Evolutionary conservation across 2,797 vertebrate genomes (phyloP).

Genomic region (Rhinogobio ventralis): DNA sequence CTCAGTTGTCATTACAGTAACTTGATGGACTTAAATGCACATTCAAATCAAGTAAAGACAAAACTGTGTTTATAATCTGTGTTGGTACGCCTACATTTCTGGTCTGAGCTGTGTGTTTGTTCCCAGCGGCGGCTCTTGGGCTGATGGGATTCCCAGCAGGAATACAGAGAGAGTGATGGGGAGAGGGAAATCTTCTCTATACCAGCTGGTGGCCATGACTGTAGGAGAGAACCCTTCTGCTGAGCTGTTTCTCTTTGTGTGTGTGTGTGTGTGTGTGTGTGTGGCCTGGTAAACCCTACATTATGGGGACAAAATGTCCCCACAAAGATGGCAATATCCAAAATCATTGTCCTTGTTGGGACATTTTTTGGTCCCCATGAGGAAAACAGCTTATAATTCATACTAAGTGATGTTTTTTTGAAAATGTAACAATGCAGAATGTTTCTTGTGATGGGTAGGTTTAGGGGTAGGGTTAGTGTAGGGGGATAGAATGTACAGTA

Average conservation of each 20-base stretch:
- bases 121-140: not conserved
- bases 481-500: too few species aligned
- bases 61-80: slow-evolving; percentile 3
- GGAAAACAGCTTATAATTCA: too few species aligned
- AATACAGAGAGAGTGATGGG: slow-evolving; percentile 18
- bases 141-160: slow-evolving; percentile 34
- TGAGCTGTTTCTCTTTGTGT: not conserved
- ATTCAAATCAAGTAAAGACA: not conserved
- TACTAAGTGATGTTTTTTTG: too few species aligned
- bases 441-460: too few species aligned
- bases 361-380: too few species aligned
- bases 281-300: too few species aligned
- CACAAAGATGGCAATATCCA: too few species aligned
- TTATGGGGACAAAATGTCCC: too few species aligned
- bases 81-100: slow-evolving; percentile 9
- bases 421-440: too few species aligned
- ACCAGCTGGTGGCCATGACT: slow-evolving; percentile 17
- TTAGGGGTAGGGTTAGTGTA: too few species aligned
- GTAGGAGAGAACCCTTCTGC: slow-evolving; percentile 15
- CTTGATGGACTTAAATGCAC: not conserved
- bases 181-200: slow-evolving; percentile 22
- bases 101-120: slow-evolving; percentile 15
- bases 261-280: not conserved
- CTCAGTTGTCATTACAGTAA: not conserved
- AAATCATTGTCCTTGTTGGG: too few species aligned